phyloP scores from a whole-genome alignment of 2,888 invertebrate species.

The Drosophila percnosoma region DNA sequence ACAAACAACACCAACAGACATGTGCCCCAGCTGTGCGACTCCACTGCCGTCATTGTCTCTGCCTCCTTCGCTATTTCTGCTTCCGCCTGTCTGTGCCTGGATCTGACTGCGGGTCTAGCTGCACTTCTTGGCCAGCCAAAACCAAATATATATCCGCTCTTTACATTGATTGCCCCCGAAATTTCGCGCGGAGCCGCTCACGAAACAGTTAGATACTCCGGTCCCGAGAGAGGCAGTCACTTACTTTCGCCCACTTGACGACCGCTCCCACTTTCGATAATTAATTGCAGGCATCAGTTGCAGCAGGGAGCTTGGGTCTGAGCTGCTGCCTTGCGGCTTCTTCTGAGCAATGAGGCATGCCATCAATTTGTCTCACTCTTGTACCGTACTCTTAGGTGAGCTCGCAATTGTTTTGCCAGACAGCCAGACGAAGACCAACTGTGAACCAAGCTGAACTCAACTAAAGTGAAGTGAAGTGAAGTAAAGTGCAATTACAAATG shows the following conservation, averaged over 20 bases:
- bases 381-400: slow-evolving; percentile 60
- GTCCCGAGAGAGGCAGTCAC: slow-evolving; percentile 45
- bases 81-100: slow-evolving; percentile 1
- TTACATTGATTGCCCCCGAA: slow-evolving; percentile 79
- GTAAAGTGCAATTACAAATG: slow-evolving; percentile 80
- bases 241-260: slow-evolving; percentile 75
- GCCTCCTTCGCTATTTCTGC: slow-evolving; percentile 1
- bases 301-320: slow-evolving; percentile 45
- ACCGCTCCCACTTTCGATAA: slow-evolving; percentile 83
- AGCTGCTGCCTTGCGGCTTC: slow-evolving; percentile 23
- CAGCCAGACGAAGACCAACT: slow-evolving; percentile 36
- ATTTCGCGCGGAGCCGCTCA: slow-evolving; percentile 44
- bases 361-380: slow-evolving; percentile 80
- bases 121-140: slow-evolving; percentile 70
- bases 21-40: slow-evolving; percentile 39
- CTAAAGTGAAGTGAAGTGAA: slow-evolving; percentile 39
- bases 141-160: slow-evolving; percentile 82
- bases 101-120: slow-evolving; percentile 41
- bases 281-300: slow-evolving; percentile 85
- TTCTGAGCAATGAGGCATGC: slow-evolving; percentile 68
- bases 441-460: slow-evolving; percentile 26
- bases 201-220: slow-evolving; percentile 42
- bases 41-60: slow-evolving; percentile 6
- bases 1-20: slow-evolving; percentile 25
- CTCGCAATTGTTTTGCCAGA: slow-evolving; percentile 70